These are phyloP conservation scores for Drosophila littoralis DNA, from an alignment of 1,140 invertebrate species.

Conservation along the genomic window DNA sequence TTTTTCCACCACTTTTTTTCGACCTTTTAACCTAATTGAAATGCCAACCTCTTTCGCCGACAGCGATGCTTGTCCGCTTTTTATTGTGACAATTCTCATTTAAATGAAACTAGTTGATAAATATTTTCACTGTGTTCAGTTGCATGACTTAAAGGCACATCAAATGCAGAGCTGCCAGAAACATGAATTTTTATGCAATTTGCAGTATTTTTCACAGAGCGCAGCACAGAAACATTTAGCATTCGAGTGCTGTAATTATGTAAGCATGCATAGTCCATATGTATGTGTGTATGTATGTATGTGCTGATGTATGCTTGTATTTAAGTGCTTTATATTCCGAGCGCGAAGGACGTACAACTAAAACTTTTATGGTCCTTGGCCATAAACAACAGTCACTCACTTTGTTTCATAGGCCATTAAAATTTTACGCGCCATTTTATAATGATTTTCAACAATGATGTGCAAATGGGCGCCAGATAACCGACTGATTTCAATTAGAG, in stretches of 20 bases:
- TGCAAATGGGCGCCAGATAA: slow-evolving; percentile 70
- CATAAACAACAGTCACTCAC: slow-evolving; percentile 64
- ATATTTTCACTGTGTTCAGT: not conserved
- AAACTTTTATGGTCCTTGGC: slow-evolving; percentile 56
- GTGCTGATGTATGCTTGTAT: slow-evolving; percentile 26
- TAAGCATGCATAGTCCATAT: slow-evolving; percentile 29
- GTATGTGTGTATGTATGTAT: slow-evolving; percentile 1
- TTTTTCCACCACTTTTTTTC: not conserved
- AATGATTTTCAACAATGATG: slow-evolving; percentile 78
- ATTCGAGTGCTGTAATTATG: slow-evolving; percentile 62
- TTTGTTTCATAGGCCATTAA: slow-evolving; percentile 62
- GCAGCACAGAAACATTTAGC: slow-evolving; percentile 33
- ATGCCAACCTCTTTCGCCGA: not conserved
- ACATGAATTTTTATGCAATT: slow-evolving; percentile 39
- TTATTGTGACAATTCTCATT: not conserved
- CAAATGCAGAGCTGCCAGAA: not conserved
- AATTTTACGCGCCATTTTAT: slow-evolving; percentile 75
- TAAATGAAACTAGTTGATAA: not conserved
- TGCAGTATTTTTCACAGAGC: slow-evolving; percentile 40
- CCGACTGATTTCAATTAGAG: slow-evolving; percentile 75
- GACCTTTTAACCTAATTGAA: slow-evolving; percentile 4
- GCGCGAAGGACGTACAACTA: slow-evolving; percentile 51
- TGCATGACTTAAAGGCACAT: slow-evolving; percentile 12
- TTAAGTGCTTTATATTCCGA: slow-evolving; percentile 61
- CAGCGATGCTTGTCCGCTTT: not conserved